Evolutionary conservation across 2,888 invertebrate genomes (phyloP).

Genomic region (Choreutis nemorana): DNA sequence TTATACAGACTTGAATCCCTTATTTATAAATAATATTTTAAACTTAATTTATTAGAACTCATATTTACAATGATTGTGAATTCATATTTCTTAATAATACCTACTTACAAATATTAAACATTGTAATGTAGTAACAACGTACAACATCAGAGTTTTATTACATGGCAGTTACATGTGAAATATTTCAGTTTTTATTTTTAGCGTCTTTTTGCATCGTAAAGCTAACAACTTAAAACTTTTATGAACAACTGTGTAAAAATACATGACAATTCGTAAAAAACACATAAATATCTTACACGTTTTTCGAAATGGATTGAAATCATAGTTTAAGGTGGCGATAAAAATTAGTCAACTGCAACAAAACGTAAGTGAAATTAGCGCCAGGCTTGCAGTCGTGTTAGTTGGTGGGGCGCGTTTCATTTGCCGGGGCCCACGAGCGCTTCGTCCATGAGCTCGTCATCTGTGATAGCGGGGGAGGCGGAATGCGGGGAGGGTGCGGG

Average conservation of each 20-base stretch:
- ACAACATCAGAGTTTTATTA: no score
- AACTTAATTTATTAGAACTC: neutral
- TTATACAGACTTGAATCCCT: neutral
- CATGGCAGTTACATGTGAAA: no score
- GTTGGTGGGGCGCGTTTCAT: conserved; percentile 37
- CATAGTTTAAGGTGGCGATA: neutral
- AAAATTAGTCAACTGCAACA: neutral
- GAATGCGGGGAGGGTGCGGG: conserved; percentile 76
- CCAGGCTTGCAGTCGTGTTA: no score
- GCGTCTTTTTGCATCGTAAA: no score
- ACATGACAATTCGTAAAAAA: neutral
- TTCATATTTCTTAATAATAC: neutral
- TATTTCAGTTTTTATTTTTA: no score
- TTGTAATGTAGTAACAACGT: no score
- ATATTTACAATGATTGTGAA: neutral
- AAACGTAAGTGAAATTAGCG: conserved; percentile 1
- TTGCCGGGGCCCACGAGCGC: conserved; percentile 82
- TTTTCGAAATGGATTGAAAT: neutral
- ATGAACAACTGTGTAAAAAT: no score
- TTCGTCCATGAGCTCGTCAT: conserved; percentile 91
- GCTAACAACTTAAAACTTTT: no score
- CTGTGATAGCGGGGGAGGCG: conserved; percentile 82
- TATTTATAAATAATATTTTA: neutral
- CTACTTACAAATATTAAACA: no score
- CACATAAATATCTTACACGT: neutral